A percentile compares a stretch with the other conserved stretches of the same genome.
Evolutionary conservation across 1,140 invertebrate species (phyloP).

Genomic region (Drosophila kohkoa): DNA sequence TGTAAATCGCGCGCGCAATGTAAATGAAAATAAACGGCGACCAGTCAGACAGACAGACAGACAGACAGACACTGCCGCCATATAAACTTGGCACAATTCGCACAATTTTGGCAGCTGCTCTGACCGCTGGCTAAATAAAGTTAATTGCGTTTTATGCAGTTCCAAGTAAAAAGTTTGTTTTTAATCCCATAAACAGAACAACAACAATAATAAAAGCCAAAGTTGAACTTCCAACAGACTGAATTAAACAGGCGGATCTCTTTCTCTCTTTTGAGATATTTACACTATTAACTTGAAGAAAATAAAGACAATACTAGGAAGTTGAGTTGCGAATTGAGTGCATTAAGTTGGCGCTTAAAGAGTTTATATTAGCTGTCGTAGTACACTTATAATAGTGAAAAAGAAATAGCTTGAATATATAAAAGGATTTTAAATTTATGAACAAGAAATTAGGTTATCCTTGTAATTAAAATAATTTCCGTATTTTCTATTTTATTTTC

Average conservation of each 20-base stretch:
- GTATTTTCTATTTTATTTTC: not conserved
- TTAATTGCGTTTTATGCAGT: constrained; percentile 73
- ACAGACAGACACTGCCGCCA: constrained; percentile 23
- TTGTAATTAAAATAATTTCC: too few species aligned
- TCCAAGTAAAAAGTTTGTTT: constrained; percentile 54
- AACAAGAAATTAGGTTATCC: too few species aligned
- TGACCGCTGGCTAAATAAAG: constrained; percentile 61
- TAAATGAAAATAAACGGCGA: constrained; percentile 45
- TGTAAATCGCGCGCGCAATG: constrained; percentile 33
- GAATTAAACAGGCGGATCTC: not conserved
- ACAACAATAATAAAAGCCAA: constrained; percentile 27
- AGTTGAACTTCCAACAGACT: not conserved
- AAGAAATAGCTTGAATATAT: too few species aligned
- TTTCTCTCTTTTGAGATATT: not conserved
- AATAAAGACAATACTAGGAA: too few species aligned
- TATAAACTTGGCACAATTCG: constrained; percentile 72
- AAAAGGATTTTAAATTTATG: too few species aligned
- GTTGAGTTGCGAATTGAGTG: too few species aligned
- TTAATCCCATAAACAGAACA: constrained; percentile 56
- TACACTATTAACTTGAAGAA: not conserved
- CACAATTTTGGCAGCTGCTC: constrained; percentile 39
- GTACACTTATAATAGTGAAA: too few species aligned
- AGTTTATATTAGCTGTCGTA: too few species aligned
- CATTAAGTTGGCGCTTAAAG: too few species aligned
- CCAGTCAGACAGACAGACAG: constrained; percentile 3